phyloP scores from a whole-genome alignment of 2,888 invertebrate genomes.

The Zygogramma bicolorata region DNA sequence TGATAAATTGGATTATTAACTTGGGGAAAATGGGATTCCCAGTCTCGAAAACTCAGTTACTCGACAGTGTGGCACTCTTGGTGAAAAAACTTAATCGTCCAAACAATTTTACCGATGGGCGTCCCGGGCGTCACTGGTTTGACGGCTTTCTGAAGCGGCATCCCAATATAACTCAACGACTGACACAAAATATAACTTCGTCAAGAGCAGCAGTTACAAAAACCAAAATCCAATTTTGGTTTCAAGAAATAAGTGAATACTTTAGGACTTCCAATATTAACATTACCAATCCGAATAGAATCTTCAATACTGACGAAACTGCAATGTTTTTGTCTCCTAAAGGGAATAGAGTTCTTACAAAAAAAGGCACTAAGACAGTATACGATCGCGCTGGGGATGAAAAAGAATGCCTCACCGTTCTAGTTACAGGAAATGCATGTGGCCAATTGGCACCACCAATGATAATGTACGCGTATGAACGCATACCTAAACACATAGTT shows the following conservation, averaged over 20 bases:
- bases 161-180: constrained; percentile 20
- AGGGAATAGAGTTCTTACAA: constrained; percentile 9
- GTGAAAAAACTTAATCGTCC: no score
- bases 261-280: constrained; percentile 27
- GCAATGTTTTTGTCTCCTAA: constrained; percentile 24
- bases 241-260: constrained; percentile 34
- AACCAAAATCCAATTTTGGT: constrained; percentile 31
- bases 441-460: constrained; percentile 19
- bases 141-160: constrained; percentile 18
- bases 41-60: constrained; percentile 4
- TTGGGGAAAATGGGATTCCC: constrained; percentile 26
- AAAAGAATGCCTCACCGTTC: constrained; percentile 33
- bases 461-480: no score
- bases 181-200: constrained; percentile 19
- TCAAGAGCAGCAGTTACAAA: constrained; percentile 24
- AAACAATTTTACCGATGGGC: constrained; percentile 19
- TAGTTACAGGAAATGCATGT: constrained; percentile 21
- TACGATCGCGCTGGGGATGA: constrained; percentile 33
- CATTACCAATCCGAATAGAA: constrained; percentile 30
- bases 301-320: constrained; percentile 39
- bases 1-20: constrained; percentile 23
- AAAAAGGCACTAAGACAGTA: constrained; percentile 37
- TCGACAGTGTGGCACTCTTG: no score
- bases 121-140: constrained; percentile 26
- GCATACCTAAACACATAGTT: constrained; percentile 27